These are phyloP conservation scores for Myotis planiceps DNA, from an alignment of 2,797 vertebrate species.

Conservation along the genomic window DNA sequence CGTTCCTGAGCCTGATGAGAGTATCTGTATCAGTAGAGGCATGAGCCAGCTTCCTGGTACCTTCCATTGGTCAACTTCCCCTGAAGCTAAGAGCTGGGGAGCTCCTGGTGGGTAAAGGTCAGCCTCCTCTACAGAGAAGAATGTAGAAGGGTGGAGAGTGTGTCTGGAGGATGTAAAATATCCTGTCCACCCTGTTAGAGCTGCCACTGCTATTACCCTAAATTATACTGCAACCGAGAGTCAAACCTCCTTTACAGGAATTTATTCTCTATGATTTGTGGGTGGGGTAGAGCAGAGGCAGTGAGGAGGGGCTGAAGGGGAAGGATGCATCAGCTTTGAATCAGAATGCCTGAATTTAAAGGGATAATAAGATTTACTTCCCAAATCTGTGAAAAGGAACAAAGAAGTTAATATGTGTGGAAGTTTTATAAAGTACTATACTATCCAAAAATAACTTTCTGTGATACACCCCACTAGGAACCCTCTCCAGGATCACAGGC, in stretches of 20 bases:
- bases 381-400: not conserved
- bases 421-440: not conserved
- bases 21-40: not conserved
- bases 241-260: not conserved
- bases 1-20: not conserved
- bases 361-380: not conserved
- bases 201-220: not conserved
- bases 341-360: not conserved
- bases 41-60: not conserved
- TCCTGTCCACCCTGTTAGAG: not conserved
- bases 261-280: not conserved
- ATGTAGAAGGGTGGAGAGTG: not conserved
- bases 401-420: not conserved
- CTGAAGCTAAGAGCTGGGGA: not conserved
- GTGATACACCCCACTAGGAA: not conserved
- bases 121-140: not conserved
- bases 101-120: not conserved
- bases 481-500: not conserved
- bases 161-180: not conserved
- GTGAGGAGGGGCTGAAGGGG: no score
- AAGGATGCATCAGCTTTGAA: not conserved
- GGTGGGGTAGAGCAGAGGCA: not conserved
- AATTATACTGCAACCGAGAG: no score
- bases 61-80: not conserved
- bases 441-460: not conserved